Evolutionary conservation across 1,140 invertebrate genomes (phyloP).

Genomic region (Microplitis mediator): DNA sequence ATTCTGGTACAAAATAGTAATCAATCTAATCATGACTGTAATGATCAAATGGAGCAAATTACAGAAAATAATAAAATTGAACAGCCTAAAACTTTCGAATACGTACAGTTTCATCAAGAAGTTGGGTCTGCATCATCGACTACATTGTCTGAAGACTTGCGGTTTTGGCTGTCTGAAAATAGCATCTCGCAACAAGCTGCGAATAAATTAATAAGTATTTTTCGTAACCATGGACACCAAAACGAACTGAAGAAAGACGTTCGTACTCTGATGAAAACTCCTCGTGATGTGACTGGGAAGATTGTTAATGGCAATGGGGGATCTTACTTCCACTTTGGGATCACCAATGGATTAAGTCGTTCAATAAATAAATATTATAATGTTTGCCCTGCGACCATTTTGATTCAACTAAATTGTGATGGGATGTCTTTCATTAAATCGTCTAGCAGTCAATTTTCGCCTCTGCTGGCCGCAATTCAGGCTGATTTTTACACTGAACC

Average conservation of each 20-base stretch:
- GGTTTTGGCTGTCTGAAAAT: slow-evolving; percentile 7
- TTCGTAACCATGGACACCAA: slow-evolving; percentile 13
- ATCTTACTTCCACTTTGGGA: slow-evolving; percentile 18
- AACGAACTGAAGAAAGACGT: slow-evolving; percentile 13
- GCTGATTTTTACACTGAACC: slow-evolving; percentile 30
- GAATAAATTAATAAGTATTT: slow-evolving; percentile 9
- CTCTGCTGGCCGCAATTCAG: slow-evolving; percentile 28
- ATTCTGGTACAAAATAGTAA: neutral
- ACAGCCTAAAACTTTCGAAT: neutral
- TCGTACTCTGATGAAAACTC: slow-evolving; percentile 23
- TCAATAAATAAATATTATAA: slow-evolving; percentile 16
- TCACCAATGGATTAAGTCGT: slow-evolving; percentile 6
- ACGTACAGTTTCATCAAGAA: neutral
- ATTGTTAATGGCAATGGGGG: slow-evolving; percentile 5
- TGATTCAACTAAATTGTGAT: slow-evolving; percentile 27
- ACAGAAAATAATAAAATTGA: neutral
- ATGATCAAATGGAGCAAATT: neutral
- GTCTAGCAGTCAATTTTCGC: slow-evolving; percentile 32
- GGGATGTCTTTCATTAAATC: slow-evolving; percentile 30
- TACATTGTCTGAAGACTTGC: slow-evolving; percentile 15
- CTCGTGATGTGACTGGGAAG: neutral
- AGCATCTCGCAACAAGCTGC: neutral
- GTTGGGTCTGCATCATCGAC: neutral
- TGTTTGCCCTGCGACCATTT: slow-evolving; percentile 2
- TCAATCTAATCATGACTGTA: neutral